Percentiles rank a stretch among this genome's conserved stretches.
phyloP scores from a whole-genome alignment of 2,797 vertebrate genomes.

The Semaprochilodus insignis region DNA sequence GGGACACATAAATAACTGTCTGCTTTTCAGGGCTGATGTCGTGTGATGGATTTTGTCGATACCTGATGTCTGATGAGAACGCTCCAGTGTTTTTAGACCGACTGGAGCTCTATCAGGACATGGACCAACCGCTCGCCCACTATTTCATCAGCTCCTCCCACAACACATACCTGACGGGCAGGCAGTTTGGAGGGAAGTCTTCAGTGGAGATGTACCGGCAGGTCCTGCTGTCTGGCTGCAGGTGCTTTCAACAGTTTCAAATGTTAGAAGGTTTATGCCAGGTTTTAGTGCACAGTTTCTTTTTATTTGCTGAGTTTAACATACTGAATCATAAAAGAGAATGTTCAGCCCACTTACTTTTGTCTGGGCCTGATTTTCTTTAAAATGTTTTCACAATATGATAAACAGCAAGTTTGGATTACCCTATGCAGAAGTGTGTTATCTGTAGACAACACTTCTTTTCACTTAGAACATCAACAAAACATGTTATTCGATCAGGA shows the following conservation, averaged over 20 bases:
- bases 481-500: too few relatives aligned
- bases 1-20: background rate
- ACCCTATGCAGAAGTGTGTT: too few relatives aligned
- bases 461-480: too few relatives aligned
- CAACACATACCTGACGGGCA: slow-evolving; percentile 94
- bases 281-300: too few relatives aligned
- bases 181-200: slow-evolving; percentile 97
- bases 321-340: too few relatives aligned
- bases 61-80: slow-evolving; percentile 98
- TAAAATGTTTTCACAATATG: too few relatives aligned
- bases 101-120: slow-evolving; percentile 96
- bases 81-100: slow-evolving; percentile 96
- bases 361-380: too few relatives aligned
- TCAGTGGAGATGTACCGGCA: slow-evolving; percentile 98
- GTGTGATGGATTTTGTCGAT: slow-evolving; percentile 95
- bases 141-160: slow-evolving; percentile 99
- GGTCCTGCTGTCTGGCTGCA: slow-evolving; percentile 96
- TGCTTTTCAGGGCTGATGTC: slow-evolving; percentile 85
- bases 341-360: too few relatives aligned
- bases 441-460: too few relatives aligned
- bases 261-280: too few relatives aligned
- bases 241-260: slow-evolving; percentile 71
- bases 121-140: slow-evolving; percentile 96
- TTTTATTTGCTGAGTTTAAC: too few relatives aligned
- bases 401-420: too few relatives aligned